phyloP scores from a whole-genome alignment of 1,140 invertebrate genomes.

The Probaryconus sp. region DNA sequence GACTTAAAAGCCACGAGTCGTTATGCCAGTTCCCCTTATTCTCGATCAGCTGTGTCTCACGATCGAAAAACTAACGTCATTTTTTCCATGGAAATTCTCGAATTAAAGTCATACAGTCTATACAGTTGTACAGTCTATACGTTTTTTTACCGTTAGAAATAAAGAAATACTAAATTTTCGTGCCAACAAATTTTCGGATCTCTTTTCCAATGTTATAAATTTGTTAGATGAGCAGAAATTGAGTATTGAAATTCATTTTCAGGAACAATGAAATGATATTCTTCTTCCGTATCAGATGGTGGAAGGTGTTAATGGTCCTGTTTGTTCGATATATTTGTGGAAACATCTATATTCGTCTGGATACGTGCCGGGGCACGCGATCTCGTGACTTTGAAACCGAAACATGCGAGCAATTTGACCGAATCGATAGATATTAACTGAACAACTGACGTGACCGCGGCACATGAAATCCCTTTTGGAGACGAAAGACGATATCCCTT shows the following conservation, averaged over 20 bases:
- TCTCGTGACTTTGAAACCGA: slow-evolving; percentile 18
- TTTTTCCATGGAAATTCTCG: not conserved
- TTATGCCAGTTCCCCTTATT: slow-evolving; percentile 37
- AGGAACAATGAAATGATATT: slow-evolving; percentile 3
- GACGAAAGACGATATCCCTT: too few species aligned
- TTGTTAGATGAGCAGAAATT: too few species aligned
- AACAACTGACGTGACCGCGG: not conserved
- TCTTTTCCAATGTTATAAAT: too few species aligned
- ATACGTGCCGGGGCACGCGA: slow-evolving; percentile 23
- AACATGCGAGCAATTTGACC: slow-evolving; percentile 2
- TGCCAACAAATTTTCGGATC: too few species aligned
- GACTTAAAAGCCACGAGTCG: slow-evolving; percentile 33
- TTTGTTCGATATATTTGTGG: slow-evolving; percentile 41
- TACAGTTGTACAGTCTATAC: too few species aligned
- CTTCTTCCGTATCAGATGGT: not conserved
- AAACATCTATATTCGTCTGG: slow-evolving; percentile 22
- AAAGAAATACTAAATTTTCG: too few species aligned
- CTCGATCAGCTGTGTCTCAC: slow-evolving; percentile 23
- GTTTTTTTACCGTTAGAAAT: too few species aligned
- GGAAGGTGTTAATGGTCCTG: slow-evolving; percentile 38
- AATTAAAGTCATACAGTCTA: too few species aligned
- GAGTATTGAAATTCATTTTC: too few species aligned
- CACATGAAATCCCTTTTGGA: too few species aligned
- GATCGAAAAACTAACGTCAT: not conserved
- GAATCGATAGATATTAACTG: slow-evolving; percentile 47